Conservation (phyloP, 2,113 vertebrate species). For the Oostethus manadensis region DNA sequence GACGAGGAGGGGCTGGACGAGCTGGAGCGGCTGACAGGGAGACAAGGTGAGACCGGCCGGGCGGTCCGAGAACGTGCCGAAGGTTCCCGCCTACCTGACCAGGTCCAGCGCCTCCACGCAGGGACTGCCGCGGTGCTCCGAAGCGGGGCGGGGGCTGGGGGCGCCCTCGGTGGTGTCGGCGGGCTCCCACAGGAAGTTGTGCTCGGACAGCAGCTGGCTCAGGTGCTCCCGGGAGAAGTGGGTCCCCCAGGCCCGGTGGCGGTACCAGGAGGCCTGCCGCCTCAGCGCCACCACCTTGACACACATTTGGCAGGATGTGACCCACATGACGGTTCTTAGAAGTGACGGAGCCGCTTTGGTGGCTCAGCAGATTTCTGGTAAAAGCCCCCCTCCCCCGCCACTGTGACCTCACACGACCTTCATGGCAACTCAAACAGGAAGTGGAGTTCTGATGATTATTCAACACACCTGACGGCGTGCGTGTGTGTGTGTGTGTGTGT, state of each 20-base stretch:
- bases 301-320: background rate
- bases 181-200: constrained; percentile 57
- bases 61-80: background rate
- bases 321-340: constrained; percentile 2
- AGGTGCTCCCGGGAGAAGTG: constrained; percentile 59
- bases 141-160: background rate
- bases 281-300: constrained; percentile 32
- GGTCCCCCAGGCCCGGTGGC: constrained; percentile 49
- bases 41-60: background rate
- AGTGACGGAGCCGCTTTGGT: background rate
- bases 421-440: background rate
- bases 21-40: constrained; percentile 9
- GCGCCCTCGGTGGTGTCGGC: constrained; percentile 2
- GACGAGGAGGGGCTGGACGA: constrained; percentile 29
- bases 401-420: background rate
- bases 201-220: constrained; percentile 53
- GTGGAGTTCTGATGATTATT: background rate
- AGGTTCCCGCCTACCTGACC: constrained; percentile 35
- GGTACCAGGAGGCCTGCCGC: constrained; percentile 38
- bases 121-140: constrained; percentile 1
- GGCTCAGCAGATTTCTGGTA: background rate
- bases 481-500: constrained; percentile 8
- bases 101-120: constrained; percentile 47
- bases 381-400: background rate
- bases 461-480: constrained; percentile 1